Conservation (phyloP, 2,113 vertebrate species). For the Peromyscus leucopus region DNA sequence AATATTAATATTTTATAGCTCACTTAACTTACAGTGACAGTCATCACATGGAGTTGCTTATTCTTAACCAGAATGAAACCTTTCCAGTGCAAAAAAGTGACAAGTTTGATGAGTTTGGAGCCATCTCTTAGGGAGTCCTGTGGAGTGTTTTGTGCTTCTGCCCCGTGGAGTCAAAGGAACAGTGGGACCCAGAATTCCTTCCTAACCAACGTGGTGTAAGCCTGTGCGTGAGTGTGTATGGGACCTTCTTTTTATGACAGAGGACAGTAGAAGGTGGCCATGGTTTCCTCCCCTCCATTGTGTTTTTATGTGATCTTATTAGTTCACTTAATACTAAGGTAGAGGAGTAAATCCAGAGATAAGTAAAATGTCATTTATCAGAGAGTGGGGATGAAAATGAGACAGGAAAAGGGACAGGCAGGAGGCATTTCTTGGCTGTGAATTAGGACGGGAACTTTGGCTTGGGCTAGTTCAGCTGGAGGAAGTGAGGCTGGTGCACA, state of each 20-base stretch:
- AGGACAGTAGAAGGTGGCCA: fast-evolving
- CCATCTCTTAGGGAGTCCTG: fast-evolving
- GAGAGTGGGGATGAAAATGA: not conserved
- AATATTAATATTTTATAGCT: not conserved
- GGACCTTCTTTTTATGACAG: not conserved
- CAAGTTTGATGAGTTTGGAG: not conserved
- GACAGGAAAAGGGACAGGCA: fast-evolving
- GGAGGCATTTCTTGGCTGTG: not conserved
- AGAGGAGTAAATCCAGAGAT: not conserved
- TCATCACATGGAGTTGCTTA: too few relatives aligned
- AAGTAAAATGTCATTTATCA: fast-evolving
- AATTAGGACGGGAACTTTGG: not conserved
- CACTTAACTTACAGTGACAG: fast-evolving
- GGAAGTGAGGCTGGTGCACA: fast-evolving
- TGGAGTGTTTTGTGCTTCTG: fast-evolving
- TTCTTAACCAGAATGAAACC: not conserved
- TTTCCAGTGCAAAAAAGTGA: not conserved
- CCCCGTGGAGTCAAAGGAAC: not conserved
- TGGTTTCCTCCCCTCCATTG: fast-evolving
- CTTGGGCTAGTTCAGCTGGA: not conserved
- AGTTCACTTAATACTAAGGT: not conserved
- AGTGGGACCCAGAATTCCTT: not conserved
- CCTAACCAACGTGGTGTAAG: fast-evolving
- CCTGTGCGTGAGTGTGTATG: fast-evolving
- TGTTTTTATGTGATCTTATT: not conserved